Percentiles rank a stretch among this genome's conserved stretches.
Evolutionary conservation across 1,140 invertebrate species (phyloP).

Genomic region (Heliothis virescens): DNA sequence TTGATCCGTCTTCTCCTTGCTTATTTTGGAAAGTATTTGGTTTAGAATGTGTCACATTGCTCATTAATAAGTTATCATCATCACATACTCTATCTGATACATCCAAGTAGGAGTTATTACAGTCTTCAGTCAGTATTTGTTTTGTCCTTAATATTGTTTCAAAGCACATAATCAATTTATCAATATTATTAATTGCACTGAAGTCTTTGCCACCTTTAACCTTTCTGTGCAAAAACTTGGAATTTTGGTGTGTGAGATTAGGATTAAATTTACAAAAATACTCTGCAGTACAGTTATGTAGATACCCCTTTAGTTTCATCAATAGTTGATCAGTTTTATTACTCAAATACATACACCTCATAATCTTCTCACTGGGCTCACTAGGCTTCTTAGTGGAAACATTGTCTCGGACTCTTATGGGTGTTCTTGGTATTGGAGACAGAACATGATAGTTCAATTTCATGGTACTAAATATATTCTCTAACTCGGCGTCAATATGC

Average conservation of each 20-base stretch:
- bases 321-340: not conserved
- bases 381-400: slow-evolving; percentile 24
- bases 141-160: not conserved
- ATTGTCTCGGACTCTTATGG: slow-evolving; percentile 53
- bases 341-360: not conserved
- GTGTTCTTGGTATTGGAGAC: slow-evolving; percentile 72
- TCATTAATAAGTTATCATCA: not conserved
- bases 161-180: slow-evolving; percentile 4
- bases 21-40: not conserved
- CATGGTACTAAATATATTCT: slow-evolving; percentile 74
- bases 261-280: not conserved
- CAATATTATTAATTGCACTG: not conserved
- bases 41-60: not conserved
- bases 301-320: not conserved
- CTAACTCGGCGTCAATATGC: slow-evolving; percentile 70
- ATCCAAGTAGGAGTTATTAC: not conserved
- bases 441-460: slow-evolving; percentile 63
- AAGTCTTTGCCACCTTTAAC: too few relatives aligned
- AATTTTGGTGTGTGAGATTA: not conserved
- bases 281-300: not conserved
- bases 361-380: slow-evolving; percentile 41
- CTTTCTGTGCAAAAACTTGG: not conserved
- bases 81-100: slow-evolving; percentile 1
- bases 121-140: slow-evolving; percentile 1
- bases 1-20: not conserved